Base-by-base conservation (phyloP, 2,888 invertebrate species). In the Dendrolimus houi region DNA sequence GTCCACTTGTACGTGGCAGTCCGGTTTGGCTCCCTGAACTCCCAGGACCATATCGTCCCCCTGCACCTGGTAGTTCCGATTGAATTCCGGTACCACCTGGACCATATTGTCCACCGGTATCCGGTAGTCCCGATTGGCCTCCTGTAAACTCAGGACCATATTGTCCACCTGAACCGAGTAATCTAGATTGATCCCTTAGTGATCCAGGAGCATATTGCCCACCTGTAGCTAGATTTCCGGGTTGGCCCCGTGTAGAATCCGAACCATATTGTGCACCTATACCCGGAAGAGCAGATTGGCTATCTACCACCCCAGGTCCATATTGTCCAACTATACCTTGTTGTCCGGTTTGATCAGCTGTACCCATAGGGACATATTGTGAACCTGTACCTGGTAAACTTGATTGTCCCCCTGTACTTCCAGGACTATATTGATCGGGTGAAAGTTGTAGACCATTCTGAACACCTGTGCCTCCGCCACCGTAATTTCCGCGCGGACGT, bases 101-200 rank as follows among this genome's bases (percentile, higher is more conserved):
- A 10, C 40, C 56, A 41, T 63, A 61, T 41, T 60, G 54, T 8
- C 60, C 61, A 0, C 57, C 41, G 2, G 41, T 47, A 1, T n/a
- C 59, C 52, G 2, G 62, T 12, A 60, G 55, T 9, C 58, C 58
- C 53, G 60, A 62, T 56, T 62, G 57, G 14, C 61, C 62, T 13
- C 54, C 61, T 10, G 60, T 41, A 8, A 55, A 58, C 1, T 52
- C 55, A 29, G 52, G 17, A 8, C 2, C 9, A 29, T 54, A 54
- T 47, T 57, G 57, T n/a, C 29, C 47, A 47, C 57, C 59, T n/a
- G 42, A 57, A 54, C 60, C 63, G 53, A 62, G 53, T 7, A 40
- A 29, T 54, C 54, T 29, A 52, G 41, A 54, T 47, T 54, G 57
- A n/a, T 12, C 29, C 13, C 57, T 58, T 10, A 40, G 55, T 9